Conservation (phyloP, 2,113 vertebrate species). For the Rhadina sibilatrix region DNA sequence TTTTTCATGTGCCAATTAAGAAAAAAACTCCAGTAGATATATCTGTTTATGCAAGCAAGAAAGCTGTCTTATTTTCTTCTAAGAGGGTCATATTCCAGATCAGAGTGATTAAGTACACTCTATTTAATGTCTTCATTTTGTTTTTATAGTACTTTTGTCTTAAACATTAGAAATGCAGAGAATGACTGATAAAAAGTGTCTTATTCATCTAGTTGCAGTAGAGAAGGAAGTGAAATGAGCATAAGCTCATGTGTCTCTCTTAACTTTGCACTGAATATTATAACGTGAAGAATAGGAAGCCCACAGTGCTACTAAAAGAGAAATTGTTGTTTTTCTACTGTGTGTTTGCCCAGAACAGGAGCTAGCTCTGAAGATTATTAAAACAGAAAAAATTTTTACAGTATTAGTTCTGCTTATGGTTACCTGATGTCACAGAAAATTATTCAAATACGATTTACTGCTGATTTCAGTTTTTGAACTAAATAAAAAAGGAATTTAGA, state of each 20-base stretch:
- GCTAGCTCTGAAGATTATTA: background rate
- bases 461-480: background rate
- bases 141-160: background rate
- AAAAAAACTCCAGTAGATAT: background rate
- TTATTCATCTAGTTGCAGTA: background rate
- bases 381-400: background rate
- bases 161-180: background rate
- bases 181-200: background rate
- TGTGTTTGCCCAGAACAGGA: background rate
- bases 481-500: background rate
- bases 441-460: background rate
- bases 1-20: background rate
- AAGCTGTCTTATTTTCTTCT: background rate
- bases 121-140: background rate
- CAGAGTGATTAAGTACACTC: background rate
- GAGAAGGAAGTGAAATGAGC: background rate
- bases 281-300: background rate
- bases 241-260: background rate
- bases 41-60: background rate
- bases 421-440: background rate
- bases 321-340: background rate
- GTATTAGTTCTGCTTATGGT: background rate
- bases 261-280: background rate
- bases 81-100: background rate
- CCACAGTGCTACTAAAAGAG: background rate